Evolutionary conservation across 2,888 invertebrate species (phyloP).

Genomic region (Ptilodon capucinus): DNA sequence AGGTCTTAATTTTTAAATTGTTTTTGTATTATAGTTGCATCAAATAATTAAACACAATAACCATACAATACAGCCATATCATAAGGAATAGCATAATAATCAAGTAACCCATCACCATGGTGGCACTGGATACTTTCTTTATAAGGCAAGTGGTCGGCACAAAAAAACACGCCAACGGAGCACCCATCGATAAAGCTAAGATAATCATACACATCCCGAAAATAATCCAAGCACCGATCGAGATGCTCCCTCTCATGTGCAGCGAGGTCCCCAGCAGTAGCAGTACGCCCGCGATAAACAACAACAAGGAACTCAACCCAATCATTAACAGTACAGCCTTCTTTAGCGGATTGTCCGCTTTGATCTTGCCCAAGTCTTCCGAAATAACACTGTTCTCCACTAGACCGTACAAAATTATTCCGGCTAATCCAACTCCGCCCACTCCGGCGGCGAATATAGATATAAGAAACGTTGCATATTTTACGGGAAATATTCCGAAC

Average conservation of each 20-base stretch:
- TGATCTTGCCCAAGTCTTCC: not conserved
- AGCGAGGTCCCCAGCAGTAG: not conserved
- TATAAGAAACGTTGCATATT: not conserved
- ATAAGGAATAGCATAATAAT: not conserved
- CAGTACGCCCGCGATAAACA: not conserved
- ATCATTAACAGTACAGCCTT: not conserved
- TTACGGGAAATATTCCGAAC: not conserved
- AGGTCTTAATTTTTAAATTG: not conserved
- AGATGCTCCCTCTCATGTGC: not conserved
- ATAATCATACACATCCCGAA: not conserved
- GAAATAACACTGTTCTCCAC: not conserved
- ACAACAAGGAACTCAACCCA: not conserved
- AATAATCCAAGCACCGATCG: not conserved
- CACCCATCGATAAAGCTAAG: not conserved
- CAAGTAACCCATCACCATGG: conserved; percentile 1
- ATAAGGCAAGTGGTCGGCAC: not conserved
- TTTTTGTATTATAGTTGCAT: not conserved
- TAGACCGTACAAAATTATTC: not conserved
- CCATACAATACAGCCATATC: not conserved
- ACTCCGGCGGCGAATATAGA: not conserved
- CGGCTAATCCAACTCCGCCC: not conserved
- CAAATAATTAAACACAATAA: not conserved
- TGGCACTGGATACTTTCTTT: not conserved
- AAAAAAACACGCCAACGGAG: not conserved
- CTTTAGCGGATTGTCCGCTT: not conserved